phyloP scores from a whole-genome alignment of 2,113 vertebrate genomes.

The Ophiodon elongatus region DNA sequence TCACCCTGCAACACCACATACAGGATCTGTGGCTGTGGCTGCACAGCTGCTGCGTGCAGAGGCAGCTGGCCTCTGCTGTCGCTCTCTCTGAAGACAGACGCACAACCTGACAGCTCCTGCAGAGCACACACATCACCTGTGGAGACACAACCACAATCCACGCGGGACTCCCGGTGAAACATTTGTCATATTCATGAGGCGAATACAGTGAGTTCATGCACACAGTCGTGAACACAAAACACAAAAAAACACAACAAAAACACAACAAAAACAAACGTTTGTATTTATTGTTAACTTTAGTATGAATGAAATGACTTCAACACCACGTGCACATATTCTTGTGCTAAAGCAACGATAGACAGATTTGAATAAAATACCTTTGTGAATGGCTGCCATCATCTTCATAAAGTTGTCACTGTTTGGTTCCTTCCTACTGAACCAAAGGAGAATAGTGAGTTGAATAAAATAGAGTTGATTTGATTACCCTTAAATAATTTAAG shows the following conservation, averaged over 20 bases:
- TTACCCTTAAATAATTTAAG: background rate
- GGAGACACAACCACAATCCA: conserved; percentile 8
- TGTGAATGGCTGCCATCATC: conserved; percentile 86
- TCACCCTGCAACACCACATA: conserved; percentile 87
- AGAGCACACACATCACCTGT: conserved; percentile 85
- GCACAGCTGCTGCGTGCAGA: conserved; percentile 85
- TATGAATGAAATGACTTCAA: background rate
- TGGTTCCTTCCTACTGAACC: conserved; percentile 79
- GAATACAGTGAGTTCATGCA: background rate
- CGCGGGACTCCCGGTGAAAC: background rate
- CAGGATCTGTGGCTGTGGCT: conserved; percentile 82
- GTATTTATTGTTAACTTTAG: background rate
- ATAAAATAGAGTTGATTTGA: background rate
- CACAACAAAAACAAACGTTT: background rate
- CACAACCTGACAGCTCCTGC: conserved; percentile 78
- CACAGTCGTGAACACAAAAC: background rate
- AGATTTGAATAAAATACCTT: conserved; percentile 76
- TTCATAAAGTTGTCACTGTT: conserved; percentile 84
- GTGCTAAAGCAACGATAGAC: background rate
- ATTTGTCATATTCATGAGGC: background rate
- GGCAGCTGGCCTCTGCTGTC: conserved; percentile 88
- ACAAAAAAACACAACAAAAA: too few species aligned
- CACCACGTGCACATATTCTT: background rate
- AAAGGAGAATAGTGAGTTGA: conserved; percentile 35
- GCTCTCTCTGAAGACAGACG: conserved; percentile 85